phyloP scores from a whole-genome alignment of 2,888 invertebrate species.

The Caenorhabditis drosophilae region DNA sequence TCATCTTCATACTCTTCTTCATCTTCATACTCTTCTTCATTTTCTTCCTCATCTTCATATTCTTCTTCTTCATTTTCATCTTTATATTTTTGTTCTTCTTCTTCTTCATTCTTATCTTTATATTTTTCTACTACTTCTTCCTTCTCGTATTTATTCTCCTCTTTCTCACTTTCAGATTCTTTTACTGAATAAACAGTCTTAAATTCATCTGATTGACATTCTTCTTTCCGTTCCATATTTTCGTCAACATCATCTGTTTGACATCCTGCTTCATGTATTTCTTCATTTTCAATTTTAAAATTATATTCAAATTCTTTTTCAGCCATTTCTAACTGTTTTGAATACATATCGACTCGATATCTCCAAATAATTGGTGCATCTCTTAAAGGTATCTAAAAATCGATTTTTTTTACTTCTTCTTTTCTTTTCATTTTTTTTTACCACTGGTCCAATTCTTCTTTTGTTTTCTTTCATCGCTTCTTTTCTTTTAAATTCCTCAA shows the following conservation, averaged over 20 bases:
- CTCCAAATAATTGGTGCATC: slow-evolving; percentile 25
- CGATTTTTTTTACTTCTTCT: background rate
- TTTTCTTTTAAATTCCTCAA: slow-evolving; percentile 6
- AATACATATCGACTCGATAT: slow-evolving; percentile 34
- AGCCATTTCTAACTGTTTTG: slow-evolving; percentile 11
- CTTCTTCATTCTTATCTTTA: slow-evolving; percentile 5
- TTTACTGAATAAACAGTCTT: too few relatives aligned
- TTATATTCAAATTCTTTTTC: slow-evolving; percentile 14
- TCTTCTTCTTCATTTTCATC: slow-evolving; percentile 5
- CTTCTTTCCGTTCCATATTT: background rate
- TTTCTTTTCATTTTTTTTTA: slow-evolving; percentile 1
- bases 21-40: slow-evolving; percentile 8
- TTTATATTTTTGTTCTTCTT: slow-evolving; percentile 5
- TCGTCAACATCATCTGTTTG: slow-evolving; percentile 8
- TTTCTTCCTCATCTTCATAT: slow-evolving; percentile 10
- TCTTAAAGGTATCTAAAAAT: slow-evolving; percentile 28
- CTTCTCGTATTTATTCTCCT: background rate
- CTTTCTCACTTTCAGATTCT: background rate
- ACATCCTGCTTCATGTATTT: slow-evolving; percentile 4
- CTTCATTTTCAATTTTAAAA: background rate
- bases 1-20: slow-evolving; percentile 6
- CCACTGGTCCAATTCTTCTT: slow-evolving; percentile 25
- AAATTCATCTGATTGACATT: too few relatives aligned
- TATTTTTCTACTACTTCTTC: background rate
- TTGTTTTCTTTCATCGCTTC: slow-evolving; percentile 4